A percentile compares a stretch with the other conserved stretches of the same genome.
phyloP scores from a whole-genome alignment of 2,888 invertebrate genomes.

The Hybos culiciformis region DNA sequence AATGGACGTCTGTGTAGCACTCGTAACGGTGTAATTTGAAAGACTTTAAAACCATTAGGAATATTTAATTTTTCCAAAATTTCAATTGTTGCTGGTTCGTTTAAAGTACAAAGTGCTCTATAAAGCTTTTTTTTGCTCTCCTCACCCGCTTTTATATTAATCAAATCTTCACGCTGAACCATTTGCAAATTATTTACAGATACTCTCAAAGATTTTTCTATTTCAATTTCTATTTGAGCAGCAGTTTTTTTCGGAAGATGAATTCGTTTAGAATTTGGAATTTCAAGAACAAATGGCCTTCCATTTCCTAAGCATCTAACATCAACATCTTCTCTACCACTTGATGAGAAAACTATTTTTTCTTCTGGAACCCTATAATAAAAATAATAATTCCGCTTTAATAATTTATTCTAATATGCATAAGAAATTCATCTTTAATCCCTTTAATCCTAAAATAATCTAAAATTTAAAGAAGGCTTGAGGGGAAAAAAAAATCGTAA shows the following conservation, averaged over 20 bases:
- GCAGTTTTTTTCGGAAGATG: conserved; percentile 40
- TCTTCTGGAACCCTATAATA: conserved; percentile 19
- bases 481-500: no score
- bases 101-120: conserved; percentile 55
- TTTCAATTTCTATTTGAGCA: conserved; percentile 41
- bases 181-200: conserved; percentile 51
- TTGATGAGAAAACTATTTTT: conserved; percentile 66
- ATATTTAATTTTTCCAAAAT: conserved; percentile 39
- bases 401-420: not conserved
- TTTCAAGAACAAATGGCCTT: conserved; percentile 84
- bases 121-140: conserved; percentile 80
- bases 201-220: conserved; percentile 40
- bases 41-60: conserved; percentile 39
- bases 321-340: conserved; percentile 95
- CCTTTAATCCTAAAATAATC: not conserved
- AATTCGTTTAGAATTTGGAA: conserved; percentile 50
- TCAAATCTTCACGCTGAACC: conserved; percentile 52
- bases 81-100: conserved; percentile 36
- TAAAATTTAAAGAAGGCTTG: no score
- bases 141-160: conserved; percentile 70
- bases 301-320: conserved; percentile 86
- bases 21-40: conserved; percentile 79
- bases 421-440: conserved; percentile 2
- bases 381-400: no score
- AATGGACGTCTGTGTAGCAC: conserved; percentile 78